Percentiles rank a stretch among this genome's conserved stretches.
Evolutionary conservation across 2,113 vertebrate species (phyloP).

Genomic region (Burhinus bistriatus): DNA sequence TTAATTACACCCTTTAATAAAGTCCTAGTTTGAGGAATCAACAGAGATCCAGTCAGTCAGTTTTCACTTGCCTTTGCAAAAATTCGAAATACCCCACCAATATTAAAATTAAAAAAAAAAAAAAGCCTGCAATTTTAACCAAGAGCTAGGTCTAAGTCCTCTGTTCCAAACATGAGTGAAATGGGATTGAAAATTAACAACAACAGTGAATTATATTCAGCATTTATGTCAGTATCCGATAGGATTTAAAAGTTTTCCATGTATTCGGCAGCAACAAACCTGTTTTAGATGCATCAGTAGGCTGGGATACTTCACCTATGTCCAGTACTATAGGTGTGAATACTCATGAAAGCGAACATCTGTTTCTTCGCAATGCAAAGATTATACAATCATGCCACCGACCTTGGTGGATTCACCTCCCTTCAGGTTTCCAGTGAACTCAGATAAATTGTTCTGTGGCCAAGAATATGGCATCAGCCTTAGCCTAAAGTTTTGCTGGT

Average conservation of each 20-base stretch:
- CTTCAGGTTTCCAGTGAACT: slow-evolving; percentile 23
- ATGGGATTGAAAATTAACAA: background rate
- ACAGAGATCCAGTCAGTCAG: background rate
- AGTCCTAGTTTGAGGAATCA: background rate
- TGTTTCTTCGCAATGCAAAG: slow-evolving; percentile 34
- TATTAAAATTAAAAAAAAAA: background rate
- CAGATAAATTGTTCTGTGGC: slow-evolving; percentile 10
- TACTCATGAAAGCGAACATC: slow-evolving; percentile 28
- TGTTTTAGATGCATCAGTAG: background rate
- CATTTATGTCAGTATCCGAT: background rate
- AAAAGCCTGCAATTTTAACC: background rate
- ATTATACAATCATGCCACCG: background rate
- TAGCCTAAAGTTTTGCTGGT: slow-evolving; percentile 6
- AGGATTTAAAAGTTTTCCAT: background rate
- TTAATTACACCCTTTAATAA: background rate
- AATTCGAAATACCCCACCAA: background rate
- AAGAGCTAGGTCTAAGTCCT: background rate
- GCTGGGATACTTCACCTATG: background rate
- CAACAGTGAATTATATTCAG: background rate
- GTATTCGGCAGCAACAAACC: background rate
- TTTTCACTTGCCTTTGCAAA: background rate
- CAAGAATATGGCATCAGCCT: slow-evolving; percentile 38
- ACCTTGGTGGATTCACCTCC: slow-evolving; percentile 26
- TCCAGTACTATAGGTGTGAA: slow-evolving; percentile 27
- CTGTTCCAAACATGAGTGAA: background rate